phyloP scores from a whole-genome alignment of 2,797 vertebrate species.

The Antrozous pallidus region DNA sequence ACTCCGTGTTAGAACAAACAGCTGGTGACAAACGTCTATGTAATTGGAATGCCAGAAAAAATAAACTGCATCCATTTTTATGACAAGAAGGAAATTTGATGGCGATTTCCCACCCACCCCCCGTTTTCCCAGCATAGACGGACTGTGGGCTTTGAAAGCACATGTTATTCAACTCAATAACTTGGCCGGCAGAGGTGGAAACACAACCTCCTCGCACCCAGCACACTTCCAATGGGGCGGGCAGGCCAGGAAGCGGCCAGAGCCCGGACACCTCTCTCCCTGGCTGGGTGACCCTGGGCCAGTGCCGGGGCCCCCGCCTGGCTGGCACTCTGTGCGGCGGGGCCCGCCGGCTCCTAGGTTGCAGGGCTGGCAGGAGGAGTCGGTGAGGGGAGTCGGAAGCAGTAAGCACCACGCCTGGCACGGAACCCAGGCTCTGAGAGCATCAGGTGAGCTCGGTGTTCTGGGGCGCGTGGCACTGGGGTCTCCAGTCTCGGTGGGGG shows the following conservation, averaged over 20 bases:
- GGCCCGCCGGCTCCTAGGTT: too few species aligned
- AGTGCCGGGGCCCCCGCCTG: background rate
- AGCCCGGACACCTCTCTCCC: background rate
- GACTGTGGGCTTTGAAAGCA: conserved; percentile 15
- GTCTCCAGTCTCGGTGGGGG: background rate
- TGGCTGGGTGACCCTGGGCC: background rate
- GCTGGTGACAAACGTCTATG: conserved; percentile 72
- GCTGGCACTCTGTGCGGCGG: fast-evolving
- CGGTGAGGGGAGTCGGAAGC: fast-evolving
- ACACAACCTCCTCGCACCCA: background rate
- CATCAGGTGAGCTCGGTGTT: too few species aligned
- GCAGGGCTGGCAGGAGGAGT: too few species aligned
- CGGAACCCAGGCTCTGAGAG: background rate
- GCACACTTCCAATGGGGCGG: background rate
- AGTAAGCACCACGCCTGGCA: background rate
- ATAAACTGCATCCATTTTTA: conserved; percentile 73
- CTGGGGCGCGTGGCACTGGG: background rate
- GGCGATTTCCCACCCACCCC: conserved; percentile 65
- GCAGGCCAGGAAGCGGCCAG: background rate
- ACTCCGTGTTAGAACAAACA: conserved; percentile 53
- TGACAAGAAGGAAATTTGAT: conserved; percentile 50
- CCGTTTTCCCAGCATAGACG: conserved; percentile 27
- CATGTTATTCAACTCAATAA: conserved; percentile 16
- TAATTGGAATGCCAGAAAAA: conserved; percentile 71
- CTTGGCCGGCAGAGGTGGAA: background rate